Evolutionary conservation across 1,140 invertebrate species (phyloP), one percentile per base, ranked within the genome.

Genomic region (Calycopis cecrops): DNA sequence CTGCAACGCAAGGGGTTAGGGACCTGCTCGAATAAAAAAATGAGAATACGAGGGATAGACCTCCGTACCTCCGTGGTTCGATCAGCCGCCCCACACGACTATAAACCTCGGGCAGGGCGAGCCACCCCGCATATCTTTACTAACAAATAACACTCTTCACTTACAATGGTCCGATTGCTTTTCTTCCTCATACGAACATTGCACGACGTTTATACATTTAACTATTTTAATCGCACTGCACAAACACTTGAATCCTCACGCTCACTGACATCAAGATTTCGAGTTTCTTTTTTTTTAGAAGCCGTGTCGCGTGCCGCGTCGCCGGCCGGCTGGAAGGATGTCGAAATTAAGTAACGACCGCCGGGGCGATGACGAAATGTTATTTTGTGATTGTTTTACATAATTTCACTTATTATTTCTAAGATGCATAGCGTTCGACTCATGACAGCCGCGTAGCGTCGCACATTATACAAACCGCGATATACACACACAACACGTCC

Each of bases 161-260:
- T 85, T 85, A 84, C 82, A 69, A 83, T 86, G 79, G 80, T 86
- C 69, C 79, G 71, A 65, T 76, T 82, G 71, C 65, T 74, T 78
- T 86, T 86, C 80, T 86, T 86, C 82, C 80, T 85, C 82, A 85
- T 85, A 82, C 80, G 82, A 85, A 71, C 82, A 85, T 85, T 72
- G 78, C 79, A 76, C 79, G 76, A 55, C 67, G 69, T 78, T 74
- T 80, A 84, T 82, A 77, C 82, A 85, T 85, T 85, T 81, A 83
- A 80, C 79, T 82, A 83, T 83, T 81, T 79, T 79, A 76, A 77
- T 80, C 70, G 79, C 81, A 83, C 79, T 79, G 77, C 74, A 82
- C 79, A 70, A 66, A 68, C 76, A 82, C 73, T 71, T 69, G 61
- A 74, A 67, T 78, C 65, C 71, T 71, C 71, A 62, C 70, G 66